Conservation (phyloP, 1,140 invertebrate genomes). For the Heterodera carotae region DNA sequence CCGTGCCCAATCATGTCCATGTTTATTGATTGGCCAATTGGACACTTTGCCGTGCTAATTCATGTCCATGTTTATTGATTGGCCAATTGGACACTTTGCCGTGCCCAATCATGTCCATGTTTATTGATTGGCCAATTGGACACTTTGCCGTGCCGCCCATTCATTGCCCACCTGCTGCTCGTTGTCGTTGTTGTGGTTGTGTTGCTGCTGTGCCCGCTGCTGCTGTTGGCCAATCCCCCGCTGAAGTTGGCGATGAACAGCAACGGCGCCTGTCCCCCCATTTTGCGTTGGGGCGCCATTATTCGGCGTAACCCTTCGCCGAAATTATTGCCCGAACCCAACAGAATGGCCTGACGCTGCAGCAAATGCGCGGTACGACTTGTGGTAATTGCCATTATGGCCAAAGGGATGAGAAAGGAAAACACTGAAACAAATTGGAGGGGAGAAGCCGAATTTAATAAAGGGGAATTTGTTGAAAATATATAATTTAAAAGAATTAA, state of each 20-base stretch:
- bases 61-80: too few relatives aligned
- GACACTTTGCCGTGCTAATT: too few relatives aligned
- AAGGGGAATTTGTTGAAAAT: conserved; percentile 75
- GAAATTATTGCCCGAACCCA: conserved; percentile 44
- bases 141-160: not conserved
- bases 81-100: too few relatives aligned
- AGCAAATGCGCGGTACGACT: conserved; percentile 82
- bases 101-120: too few relatives aligned
- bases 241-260: not conserved
- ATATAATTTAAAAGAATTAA: conserved; percentile 86
- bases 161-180: not conserved
- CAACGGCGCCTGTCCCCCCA: conserved; percentile 29
- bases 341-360: conserved; percentile 68
- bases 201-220: not conserved
- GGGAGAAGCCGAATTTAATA: conserved; percentile 16
- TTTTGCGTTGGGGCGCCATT: conserved; percentile 54
- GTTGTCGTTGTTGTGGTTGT: not conserved
- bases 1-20: too few relatives aligned
- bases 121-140: too few relatives aligned
- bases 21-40: not conserved
- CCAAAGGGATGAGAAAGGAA: conserved; percentile 90
- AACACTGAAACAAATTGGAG: conserved; percentile 63
- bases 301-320: conserved; percentile 55
- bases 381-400: conserved; percentile 90
- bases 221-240: not conserved